These are phyloP conservation scores for Cuniculus paca DNA, from an alignment of 2,797 vertebrate species.

Conservation along the genomic window DNA sequence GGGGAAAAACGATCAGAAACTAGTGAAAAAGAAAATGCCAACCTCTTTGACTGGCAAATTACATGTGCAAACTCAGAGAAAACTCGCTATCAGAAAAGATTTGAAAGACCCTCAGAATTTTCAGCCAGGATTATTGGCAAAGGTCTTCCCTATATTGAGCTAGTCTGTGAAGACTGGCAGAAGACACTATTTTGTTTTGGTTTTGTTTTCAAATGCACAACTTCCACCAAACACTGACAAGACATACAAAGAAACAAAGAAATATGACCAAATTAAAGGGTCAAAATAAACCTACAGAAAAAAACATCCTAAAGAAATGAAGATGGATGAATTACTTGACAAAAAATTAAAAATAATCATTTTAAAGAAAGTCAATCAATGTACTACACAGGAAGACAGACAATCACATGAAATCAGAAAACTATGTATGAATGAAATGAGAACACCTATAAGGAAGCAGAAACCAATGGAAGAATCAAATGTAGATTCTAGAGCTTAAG, in stretches of 20 bases:
- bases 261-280: not conserved
- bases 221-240: not conserved
- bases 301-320: not conserved
- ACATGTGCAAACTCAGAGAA: not conserved
- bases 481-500: not conserved
- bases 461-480: not conserved
- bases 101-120: not conserved
- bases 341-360: not conserved
- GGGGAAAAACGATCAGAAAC: not conserved
- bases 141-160: not conserved
- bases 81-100: not conserved
- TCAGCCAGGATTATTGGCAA: not conserved
- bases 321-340: not conserved
- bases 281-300: not conserved
- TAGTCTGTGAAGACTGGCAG: not conserved
- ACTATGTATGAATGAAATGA: not conserved
- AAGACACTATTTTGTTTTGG: not conserved
- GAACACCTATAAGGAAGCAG: not conserved
- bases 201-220: not conserved
- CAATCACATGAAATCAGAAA: not conserved
- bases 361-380: not conserved
- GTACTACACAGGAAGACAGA: not conserved
- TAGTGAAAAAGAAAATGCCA: not conserved
- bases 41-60: not conserved
- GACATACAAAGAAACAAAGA: not conserved